phyloP scores from a whole-genome alignment of 2,797 vertebrate genomes.

The Falco berigora region DNA sequence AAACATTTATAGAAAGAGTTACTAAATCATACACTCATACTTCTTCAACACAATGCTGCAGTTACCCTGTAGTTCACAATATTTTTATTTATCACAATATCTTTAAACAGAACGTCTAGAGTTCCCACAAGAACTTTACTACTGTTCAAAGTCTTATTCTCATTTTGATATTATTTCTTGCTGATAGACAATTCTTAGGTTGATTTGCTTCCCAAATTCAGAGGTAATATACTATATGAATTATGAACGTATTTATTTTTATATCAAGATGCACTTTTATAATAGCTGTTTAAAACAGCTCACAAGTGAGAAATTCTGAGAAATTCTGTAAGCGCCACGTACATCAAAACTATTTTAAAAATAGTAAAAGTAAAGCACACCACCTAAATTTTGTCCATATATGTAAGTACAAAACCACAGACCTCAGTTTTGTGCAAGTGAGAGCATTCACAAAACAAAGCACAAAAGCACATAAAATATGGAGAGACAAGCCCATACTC shows the following conservation, averaged over 20 bases:
- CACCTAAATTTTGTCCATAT: neutral
- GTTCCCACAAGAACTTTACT: constrained; percentile 42
- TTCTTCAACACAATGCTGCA: constrained; percentile 39
- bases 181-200: constrained; percentile 26
- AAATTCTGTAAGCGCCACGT: neutral
- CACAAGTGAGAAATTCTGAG: neutral
- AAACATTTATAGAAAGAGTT: constrained; percentile 31
- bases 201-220: constrained; percentile 45
- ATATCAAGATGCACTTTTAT: neutral
- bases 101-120: constrained; percentile 41
- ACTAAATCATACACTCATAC: neutral
- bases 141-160: constrained; percentile 49
- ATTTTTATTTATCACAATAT: neutral
- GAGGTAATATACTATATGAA: neutral
- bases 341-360: neutral
- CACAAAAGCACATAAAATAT: neutral
- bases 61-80: constrained; percentile 57
- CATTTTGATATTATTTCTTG: constrained; percentile 44
- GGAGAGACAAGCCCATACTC: neutral
- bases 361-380: neutral
- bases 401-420: neutral
- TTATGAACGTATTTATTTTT: constrained; percentile 21
- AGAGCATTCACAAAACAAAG: neutral
- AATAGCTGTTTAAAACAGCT: neutral
- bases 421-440: neutral